Conservation (phyloP, 1,140 invertebrate species). For the Diachasmimorpha longicaudata region DNA sequence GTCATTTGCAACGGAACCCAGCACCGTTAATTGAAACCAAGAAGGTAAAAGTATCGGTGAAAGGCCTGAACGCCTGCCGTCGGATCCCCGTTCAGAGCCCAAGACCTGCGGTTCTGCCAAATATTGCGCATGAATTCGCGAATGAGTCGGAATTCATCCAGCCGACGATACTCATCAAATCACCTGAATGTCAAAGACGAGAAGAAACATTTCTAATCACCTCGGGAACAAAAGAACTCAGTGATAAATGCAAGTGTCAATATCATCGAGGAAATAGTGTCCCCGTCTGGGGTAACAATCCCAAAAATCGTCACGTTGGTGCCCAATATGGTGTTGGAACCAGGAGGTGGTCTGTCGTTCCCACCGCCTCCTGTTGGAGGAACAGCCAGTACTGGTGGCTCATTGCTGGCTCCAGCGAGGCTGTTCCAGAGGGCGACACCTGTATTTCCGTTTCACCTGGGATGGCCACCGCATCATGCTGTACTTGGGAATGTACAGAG, state of each 20-base stretch:
- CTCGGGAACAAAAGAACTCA: background rate
- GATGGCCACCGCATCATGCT: slow-evolving; percentile 59
- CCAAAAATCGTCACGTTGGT: slow-evolving; percentile 49
- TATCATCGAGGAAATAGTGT: background rate
- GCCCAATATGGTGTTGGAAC: slow-evolving; percentile 61
- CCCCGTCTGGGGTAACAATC: background rate
- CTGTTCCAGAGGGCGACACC: slow-evolving; percentile 59
- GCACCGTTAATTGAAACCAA: background rate
- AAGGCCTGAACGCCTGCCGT: background rate
- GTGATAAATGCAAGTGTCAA: slow-evolving; percentile 8
- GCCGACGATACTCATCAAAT: background rate
- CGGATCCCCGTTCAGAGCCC: background rate
- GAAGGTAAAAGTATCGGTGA: background rate
- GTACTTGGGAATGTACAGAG: slow-evolving; percentile 58
- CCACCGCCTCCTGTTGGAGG: slow-evolving; percentile 58
- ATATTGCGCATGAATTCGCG: background rate
- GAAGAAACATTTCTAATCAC: background rate
- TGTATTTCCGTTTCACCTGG: slow-evolving; percentile 59
- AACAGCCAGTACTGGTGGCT: slow-evolving; percentile 48
- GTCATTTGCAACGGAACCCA: background rate
- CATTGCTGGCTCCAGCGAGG: slow-evolving; percentile 52
- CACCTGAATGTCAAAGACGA: background rate
- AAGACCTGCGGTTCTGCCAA: background rate
- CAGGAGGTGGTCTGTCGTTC: slow-evolving; percentile 61
- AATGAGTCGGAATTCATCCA: background rate